Evolutionary conservation across 1,140 invertebrate species (phyloP), one percentile per base, ranked within the genome.

Genomic region (Euura saliciscinereae): DNA sequence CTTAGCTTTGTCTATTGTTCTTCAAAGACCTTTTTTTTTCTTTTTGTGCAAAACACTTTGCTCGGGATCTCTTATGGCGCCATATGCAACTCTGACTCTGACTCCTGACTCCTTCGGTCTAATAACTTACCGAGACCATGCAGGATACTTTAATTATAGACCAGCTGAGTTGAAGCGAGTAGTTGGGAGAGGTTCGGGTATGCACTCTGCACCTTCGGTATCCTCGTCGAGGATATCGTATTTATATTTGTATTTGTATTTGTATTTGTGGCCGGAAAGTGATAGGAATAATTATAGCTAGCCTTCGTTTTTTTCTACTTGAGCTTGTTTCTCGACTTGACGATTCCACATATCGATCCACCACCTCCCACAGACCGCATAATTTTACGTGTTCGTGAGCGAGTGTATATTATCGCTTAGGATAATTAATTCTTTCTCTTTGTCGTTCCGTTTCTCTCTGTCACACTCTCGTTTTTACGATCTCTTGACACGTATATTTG

Each of bases 81-180:
- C 28, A 28, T 28, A 28, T 28, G 28, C 28, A 28, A 28, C 28
- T 59, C 51, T 59, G 51, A 59, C 51, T 59, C 51, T 59, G 51
- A 59, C 28, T n/a, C 13, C 8, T n/a, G 51, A 59, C 8, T 3
- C 13, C 51, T 59, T 59, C 51, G 51, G 51, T n/a, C 51, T 59
- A 59, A 59, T 59, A 59, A 59, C 51, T 59, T 59, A 59, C 51
- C 3, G 51, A 59, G 51, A 59, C 8, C 13, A 28, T 28, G 28
- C 28, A 28, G 51, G 51, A 59, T 59, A 59, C 51, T 59, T 59
- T 59, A 59, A 59, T 59, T 59, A 59, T 59, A 59, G 51, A n/a
- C 51, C 13, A 59, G 51, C 3, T 59, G 51, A 59, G 51, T 59
- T n/a, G 4, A 6, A n/a, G 51, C 10, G 51, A 59, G 51, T 8